Conservation (phyloP, 2,113 vertebrate genomes). For the Thamnophis sirtalis region DNA sequence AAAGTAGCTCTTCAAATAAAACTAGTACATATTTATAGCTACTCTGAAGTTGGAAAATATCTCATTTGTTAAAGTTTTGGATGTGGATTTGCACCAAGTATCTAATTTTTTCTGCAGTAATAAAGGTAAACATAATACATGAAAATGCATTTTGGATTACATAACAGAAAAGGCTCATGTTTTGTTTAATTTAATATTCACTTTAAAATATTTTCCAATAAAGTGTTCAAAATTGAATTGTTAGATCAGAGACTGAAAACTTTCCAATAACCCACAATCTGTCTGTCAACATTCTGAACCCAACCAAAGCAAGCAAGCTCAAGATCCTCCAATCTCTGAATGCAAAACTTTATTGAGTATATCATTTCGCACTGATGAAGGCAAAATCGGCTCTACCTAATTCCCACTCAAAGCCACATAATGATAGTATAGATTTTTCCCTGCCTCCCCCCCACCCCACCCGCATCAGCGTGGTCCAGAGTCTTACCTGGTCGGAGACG, state of each 20-base stretch:
- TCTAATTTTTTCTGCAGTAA: not conserved
- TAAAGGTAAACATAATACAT: not conserved
- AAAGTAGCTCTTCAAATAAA: not conserved
- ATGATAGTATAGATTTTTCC: too few species aligned
- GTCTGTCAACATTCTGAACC: too few species aligned
- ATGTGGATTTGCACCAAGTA: not conserved
- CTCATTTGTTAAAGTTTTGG: not conserved
- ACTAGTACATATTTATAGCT: not conserved
- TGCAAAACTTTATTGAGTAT: too few species aligned
- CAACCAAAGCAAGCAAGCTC: too few species aligned
- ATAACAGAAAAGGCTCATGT: not conserved
- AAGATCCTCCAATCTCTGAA: too few species aligned
- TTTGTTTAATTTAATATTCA: not conserved
- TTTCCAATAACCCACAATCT: not conserved
- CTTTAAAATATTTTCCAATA: not conserved
- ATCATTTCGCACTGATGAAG: too few species aligned
- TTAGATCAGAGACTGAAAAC: not conserved
- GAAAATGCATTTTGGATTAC: not conserved
- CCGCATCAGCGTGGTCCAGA: too few species aligned
- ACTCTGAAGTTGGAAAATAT: not conserved
- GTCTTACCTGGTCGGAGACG: too few species aligned
- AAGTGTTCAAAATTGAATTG: not conserved
- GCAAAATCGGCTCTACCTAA: too few species aligned
- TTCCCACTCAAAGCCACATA: too few species aligned
- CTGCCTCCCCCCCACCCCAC: rapidly evolving